Percentiles rank a stretch among this genome's conserved stretches.
Conservation (phyloP, 2,888 invertebrate species). For the Gasteruption jaculator region DNA sequence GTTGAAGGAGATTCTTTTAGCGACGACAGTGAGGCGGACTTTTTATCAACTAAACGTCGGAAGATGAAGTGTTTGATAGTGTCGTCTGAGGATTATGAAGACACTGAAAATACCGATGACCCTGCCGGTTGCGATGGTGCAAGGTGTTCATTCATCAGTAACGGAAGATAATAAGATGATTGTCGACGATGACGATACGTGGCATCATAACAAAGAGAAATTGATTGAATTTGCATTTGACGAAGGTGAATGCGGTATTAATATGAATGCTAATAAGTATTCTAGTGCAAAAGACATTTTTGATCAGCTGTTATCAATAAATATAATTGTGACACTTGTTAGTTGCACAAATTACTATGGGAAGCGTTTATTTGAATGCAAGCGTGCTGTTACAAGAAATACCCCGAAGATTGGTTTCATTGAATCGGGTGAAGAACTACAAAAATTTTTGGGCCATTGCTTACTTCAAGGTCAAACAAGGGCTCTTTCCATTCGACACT, state of each 20-base stretch:
- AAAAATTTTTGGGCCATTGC: conserved; percentile 9
- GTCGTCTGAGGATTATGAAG: too few species aligned
- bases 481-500: conserved; percentile 10
- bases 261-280: background rate
- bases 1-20: too few species aligned
- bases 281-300: conserved; percentile 3
- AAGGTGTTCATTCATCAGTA: conserved; percentile 9
- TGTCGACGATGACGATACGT: conserved; percentile 7
- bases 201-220: conserved; percentile 6
- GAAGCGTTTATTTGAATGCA: conserved; percentile 8
- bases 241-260: too few species aligned
- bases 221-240: too few species aligned
- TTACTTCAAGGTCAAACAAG: conserved; percentile 7
- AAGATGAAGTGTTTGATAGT: too few species aligned
- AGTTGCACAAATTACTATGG: conserved; percentile 7
- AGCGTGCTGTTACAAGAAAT: conserved; percentile 6
- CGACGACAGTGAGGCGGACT: too few species aligned
- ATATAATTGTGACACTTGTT: conserved; percentile 3
- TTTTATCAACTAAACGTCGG: too few species aligned
- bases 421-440: conserved; percentile 5
- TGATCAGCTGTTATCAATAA: background rate
- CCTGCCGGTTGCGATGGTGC: conserved; percentile 8
- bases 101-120: too few species aligned
- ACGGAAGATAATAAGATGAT: conserved; percentile 5
- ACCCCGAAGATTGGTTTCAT: conserved; percentile 7